Evolutionary conservation across 2,888 invertebrate species (phyloP).

Genomic region (Nephrotoma flavescens): DNA sequence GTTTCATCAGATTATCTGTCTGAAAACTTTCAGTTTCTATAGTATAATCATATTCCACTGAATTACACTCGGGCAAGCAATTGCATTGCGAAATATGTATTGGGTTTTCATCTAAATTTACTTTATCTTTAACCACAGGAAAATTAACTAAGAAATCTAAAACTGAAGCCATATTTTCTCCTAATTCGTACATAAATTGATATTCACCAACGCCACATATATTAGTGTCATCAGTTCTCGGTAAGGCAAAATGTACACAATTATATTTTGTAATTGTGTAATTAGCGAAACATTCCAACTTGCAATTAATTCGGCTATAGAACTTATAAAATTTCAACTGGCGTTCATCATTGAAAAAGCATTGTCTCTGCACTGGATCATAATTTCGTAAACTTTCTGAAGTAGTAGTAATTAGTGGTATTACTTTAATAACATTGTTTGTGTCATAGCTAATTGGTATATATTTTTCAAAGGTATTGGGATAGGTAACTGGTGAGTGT

Average conservation of each 20-base stretch:
- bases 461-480: not conserved
- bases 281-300: not conserved
- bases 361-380: not conserved
- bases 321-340: not conserved
- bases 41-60: not conserved
- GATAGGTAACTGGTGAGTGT: not conserved
- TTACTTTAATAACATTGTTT: not conserved
- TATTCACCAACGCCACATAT: not conserved
- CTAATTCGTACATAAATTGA: not conserved
- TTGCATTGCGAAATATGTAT: not conserved
- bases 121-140: not conserved
- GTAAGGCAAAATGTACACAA: not conserved
- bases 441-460: not conserved
- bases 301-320: not conserved
- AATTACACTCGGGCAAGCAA: not conserved
- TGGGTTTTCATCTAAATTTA: not conserved
- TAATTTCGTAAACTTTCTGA: not conserved
- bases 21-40: not conserved
- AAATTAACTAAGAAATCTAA: not conserved
- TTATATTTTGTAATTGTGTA: not conserved
- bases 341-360: not conserved
- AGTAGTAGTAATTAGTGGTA: not conserved
- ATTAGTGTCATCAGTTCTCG: not conserved
- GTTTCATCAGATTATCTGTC: too few relatives aligned
- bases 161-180: not conserved